These are phyloP conservation scores for Gastrophysa polygoni DNA, from an alignment of 2,888 invertebrate genomes.

Conservation along the genomic window DNA sequence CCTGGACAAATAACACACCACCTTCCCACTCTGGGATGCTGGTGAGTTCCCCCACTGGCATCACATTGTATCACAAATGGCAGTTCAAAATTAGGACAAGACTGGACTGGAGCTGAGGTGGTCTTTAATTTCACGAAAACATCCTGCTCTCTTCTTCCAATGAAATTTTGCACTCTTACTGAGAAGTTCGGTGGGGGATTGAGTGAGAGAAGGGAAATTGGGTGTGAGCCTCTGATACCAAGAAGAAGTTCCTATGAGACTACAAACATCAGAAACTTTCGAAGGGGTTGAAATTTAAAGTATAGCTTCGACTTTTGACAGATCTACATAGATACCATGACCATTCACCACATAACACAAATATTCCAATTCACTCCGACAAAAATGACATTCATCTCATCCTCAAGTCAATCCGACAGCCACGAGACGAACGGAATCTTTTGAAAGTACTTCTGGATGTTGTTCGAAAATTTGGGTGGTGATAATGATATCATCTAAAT, in stretches of 20 bases:
- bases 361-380: conserved; percentile 17
- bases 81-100: neutral
- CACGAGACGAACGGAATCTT: conserved; percentile 28
- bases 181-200: conserved; percentile 11
- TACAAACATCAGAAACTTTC: conserved; percentile 14
- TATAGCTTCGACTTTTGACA: conserved; percentile 18
- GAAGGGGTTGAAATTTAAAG: conserved; percentile 7
- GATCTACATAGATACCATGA: conserved; percentile 19
- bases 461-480: conserved; percentile 26
- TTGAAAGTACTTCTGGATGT: conserved; percentile 30
- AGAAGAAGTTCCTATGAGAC: conserved; percentile 14
- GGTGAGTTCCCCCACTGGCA: neutral
- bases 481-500: conserved; percentile 42
- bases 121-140: neutral
- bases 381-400: conserved; percentile 23
- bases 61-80: conserved; percentile 4
- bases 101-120: neutral
- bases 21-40: conserved; percentile 7
- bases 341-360: conserved; percentile 25
- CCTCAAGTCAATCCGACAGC: conserved; percentile 38
- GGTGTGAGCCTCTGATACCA: conserved; percentile 20
- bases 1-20: conserved; percentile 22
- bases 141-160: neutral
- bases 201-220: conserved; percentile 7
- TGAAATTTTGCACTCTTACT: neutral